phyloP scores from a whole-genome alignment of 2,797 vertebrate genomes.

The Myotis planiceps region DNA sequence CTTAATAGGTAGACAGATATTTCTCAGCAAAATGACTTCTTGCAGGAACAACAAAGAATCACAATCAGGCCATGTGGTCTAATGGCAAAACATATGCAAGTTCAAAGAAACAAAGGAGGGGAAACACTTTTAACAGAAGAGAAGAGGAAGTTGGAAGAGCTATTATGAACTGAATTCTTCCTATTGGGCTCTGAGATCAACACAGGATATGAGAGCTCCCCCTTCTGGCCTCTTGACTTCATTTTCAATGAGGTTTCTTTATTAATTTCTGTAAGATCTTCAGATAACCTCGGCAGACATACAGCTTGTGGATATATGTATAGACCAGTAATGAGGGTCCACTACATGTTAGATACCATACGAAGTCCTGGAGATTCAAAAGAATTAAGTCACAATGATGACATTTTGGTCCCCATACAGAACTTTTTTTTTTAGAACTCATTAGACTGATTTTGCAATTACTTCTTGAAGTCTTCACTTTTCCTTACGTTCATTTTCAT shows the following conservation, averaged over 20 bases:
- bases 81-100: neutral
- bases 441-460: neutral
- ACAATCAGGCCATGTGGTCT: neutral
- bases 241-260: neutral
- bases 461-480: neutral
- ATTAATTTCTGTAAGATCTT: neutral
- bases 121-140: neutral
- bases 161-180: neutral
- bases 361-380: neutral
- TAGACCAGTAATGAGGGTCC: neutral
- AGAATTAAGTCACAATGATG: neutral
- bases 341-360: neutral
- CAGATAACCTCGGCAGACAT: neutral
- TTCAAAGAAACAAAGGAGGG: neutral
- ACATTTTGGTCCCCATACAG: neutral
- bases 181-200: neutral
- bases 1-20: neutral
- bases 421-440: neutral
- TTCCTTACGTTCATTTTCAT: neutral
- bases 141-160: neutral
- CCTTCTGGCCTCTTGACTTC: neutral
- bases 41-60: neutral
- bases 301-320: neutral
- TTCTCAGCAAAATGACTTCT: neutral
- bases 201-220: neutral